Percentiles rank a stretch among this genome's conserved stretches.
These are phyloP conservation scores for Myotis daubentonii DNA, from an alignment of 2,797 vertebrate species.

Conservation along the genomic window DNA sequence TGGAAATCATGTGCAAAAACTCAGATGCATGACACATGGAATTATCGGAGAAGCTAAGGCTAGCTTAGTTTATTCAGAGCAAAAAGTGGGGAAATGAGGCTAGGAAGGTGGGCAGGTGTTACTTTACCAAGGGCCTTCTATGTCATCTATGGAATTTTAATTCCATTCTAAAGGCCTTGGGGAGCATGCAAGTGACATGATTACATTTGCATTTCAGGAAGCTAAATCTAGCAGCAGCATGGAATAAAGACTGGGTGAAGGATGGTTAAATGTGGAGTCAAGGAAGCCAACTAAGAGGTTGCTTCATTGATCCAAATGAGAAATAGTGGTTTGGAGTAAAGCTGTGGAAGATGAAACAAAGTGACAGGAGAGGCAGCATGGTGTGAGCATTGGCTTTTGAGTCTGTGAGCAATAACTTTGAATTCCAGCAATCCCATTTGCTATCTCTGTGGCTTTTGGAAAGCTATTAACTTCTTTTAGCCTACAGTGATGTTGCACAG, in stretches of 20 bases:
- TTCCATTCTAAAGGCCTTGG: not conserved
- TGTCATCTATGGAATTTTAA: not conserved
- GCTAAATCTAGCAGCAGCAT: not conserved
- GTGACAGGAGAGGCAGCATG: not conserved
- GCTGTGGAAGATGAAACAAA: not conserved
- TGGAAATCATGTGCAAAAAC: slow-evolving; percentile 7
- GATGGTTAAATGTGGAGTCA: slow-evolving; percentile 26
- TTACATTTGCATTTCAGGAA: slow-evolving; percentile 52
- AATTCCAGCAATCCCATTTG: not conserved
- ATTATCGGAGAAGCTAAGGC: not conserved
- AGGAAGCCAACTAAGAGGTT: not conserved
- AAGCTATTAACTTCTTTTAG: not conserved
- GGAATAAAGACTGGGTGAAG: slow-evolving; percentile 5
- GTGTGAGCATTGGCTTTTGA: not conserved
- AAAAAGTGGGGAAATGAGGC: not conserved
- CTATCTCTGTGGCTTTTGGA: not conserved
- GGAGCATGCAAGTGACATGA: not conserved
- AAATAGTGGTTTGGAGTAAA: slow-evolving; percentile 41
- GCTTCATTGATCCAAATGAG: slow-evolving; percentile 53
- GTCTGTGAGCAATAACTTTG: not conserved
- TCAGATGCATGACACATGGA: not conserved
- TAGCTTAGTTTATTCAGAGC: not conserved
- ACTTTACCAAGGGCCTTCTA: not conserved
- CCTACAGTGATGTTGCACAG: not conserved
- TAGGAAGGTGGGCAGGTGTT: not conserved